These are phyloP conservation scores for Piprites chloris DNA, from an alignment of 2,113 vertebrate genomes.

Conservation along the genomic window DNA sequence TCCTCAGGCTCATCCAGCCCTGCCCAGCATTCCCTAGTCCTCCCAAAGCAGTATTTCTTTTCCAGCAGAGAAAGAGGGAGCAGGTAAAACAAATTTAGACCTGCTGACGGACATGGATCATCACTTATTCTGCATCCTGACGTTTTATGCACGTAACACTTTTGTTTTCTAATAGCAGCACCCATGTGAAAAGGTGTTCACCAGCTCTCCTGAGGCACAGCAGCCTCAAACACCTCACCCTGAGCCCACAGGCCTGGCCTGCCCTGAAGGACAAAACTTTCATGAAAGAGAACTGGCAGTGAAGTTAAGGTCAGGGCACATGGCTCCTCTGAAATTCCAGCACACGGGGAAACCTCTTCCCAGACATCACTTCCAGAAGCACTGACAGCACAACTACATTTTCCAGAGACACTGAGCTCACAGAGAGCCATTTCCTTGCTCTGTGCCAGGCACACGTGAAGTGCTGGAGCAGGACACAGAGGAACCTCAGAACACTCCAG, in stretches of 20 bases:
- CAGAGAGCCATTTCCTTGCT: neutral
- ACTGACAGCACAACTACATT: neutral
- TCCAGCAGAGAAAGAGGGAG: neutral
- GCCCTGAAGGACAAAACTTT: neutral
- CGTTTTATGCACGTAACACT: fast-evolving
- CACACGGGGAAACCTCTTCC: neutral
- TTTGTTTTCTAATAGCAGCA: neutral
- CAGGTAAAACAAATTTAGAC: neutral
- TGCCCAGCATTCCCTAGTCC: neutral
- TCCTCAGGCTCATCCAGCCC: neutral
- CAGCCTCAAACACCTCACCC: neutral
- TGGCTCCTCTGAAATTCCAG: neutral
- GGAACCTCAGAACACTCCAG: fast-evolving
- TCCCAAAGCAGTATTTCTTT: neutral
- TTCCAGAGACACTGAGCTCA: neutral
- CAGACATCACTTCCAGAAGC: neutral
- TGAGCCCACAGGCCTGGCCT: neutral
- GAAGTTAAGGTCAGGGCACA: too few relatives aligned
- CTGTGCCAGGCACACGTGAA: neutral
- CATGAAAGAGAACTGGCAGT: neutral
- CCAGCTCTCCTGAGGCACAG: neutral
- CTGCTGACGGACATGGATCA: neutral
- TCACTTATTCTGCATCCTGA: neutral
- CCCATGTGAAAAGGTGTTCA: neutral
- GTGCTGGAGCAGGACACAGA: neutral